A percentile compares a stretch with the other conserved stretches of the same genome.
These are phyloP conservation scores for Melanotaenia trifasciata DNA, from an alignment of 2,797 vertebrate genomes.

Conservation along the genomic window DNA sequence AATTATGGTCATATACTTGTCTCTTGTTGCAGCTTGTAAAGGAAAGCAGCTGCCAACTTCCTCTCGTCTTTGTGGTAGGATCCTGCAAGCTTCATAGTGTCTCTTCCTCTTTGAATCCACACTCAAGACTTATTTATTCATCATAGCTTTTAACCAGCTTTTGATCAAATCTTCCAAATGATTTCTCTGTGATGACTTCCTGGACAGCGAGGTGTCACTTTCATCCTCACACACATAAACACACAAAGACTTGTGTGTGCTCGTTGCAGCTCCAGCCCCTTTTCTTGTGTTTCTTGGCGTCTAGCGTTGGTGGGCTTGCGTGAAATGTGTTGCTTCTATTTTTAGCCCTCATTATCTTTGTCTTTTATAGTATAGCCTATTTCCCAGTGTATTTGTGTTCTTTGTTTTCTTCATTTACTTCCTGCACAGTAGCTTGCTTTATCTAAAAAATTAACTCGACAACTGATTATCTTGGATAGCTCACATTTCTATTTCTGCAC, in stretches of 20 bases:
- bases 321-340: slow-evolving; percentile 47
- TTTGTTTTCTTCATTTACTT: slow-evolving; percentile 33
- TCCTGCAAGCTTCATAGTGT: neutral
- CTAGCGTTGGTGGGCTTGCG: slow-evolving; percentile 39
- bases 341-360: slow-evolving; percentile 49
- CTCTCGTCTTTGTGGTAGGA: slow-evolving; percentile 1
- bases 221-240: slow-evolving; percentile 14
- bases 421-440: slow-evolving; percentile 5
- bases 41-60: slow-evolving; percentile 31
- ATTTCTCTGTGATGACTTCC: slow-evolving; percentile 9
- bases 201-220: slow-evolving; percentile 1
- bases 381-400: slow-evolving; percentile 10
- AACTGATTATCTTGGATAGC: slow-evolving; percentile 26
- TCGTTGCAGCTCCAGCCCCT: slow-evolving; percentile 20
- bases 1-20: too few relatives aligned
- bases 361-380: slow-evolving; percentile 26
- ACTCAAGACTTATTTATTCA: slow-evolving; percentile 15
- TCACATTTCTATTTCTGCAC: slow-evolving; percentile 22
- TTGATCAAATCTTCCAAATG: slow-evolving; percentile 6
- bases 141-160: neutral
- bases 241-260: slow-evolving; percentile 3
- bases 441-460: slow-evolving; percentile 29
- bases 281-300: slow-evolving; percentile 58
- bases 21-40: slow-evolving; percentile 14
- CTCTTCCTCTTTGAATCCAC: neutral